A percentile compares a stretch with the other conserved stretches of the same genome.
Evolutionary conservation across 2,888 invertebrate species (phyloP).

Genomic region (Parochlus steinenii): DNA sequence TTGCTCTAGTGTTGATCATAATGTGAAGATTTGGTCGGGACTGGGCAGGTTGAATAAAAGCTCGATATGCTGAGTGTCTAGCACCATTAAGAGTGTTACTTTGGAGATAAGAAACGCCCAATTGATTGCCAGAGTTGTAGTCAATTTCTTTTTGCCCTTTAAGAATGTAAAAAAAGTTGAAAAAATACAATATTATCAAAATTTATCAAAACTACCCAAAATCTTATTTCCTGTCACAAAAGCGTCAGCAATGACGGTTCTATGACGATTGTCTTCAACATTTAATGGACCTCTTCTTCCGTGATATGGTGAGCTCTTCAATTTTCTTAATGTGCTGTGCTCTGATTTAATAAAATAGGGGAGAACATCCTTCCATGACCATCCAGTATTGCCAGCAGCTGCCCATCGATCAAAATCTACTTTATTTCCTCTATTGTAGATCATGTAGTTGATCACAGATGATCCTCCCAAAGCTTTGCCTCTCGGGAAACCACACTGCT

Average conservation of each 20-base stretch:
- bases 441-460: slow-evolving; percentile 46
- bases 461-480: slow-evolving; percentile 43
- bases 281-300: slow-evolving; percentile 41
- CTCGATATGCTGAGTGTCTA: slow-evolving; percentile 47
- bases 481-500: slow-evolving; percentile 32
- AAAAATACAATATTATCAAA: no score
- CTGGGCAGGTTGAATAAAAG: slow-evolving; percentile 40
- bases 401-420: slow-evolving; percentile 56
- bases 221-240: slow-evolving; percentile 45
- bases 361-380: slow-evolving; percentile 47
- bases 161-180: no score
- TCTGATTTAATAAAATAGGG: slow-evolving; percentile 46
- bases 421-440: slow-evolving; percentile 54
- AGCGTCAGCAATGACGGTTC: slow-evolving; percentile 33
- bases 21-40: slow-evolving; percentile 49
- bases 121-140: slow-evolving; percentile 44
- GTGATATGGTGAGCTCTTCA: slow-evolving; percentile 37
- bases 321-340: slow-evolving; percentile 26
- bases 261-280: slow-evolving; percentile 40
- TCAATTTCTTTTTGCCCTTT: slow-evolving; percentile 47
- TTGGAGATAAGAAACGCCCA: slow-evolving; percentile 51
- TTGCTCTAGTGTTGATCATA: slow-evolving; percentile 43
- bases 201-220: no score
- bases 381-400: slow-evolving; percentile 50
- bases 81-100: slow-evolving; percentile 39